Base-by-base conservation (phyloP, 2,888 invertebrate species). In the Fabriciana adippe region DNA sequence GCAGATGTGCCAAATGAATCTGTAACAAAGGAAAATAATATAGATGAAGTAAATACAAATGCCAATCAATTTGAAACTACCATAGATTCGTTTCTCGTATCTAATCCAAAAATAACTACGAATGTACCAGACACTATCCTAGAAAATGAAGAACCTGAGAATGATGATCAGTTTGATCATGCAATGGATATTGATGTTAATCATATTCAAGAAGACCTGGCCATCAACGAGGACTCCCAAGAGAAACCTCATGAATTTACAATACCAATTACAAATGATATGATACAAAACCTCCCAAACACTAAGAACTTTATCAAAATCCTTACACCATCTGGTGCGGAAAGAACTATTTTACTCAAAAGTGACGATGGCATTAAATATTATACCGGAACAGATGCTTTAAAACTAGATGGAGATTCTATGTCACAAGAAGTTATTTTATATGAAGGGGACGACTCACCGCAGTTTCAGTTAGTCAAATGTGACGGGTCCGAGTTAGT, bases 41-140 rank as follows among this genome's bases (percentile, higher is more conserved):
- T 41, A 45, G 57, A 60, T 15, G 48, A 71, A 45, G 64, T 70
- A 14, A 60, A 63, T 13, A 61, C 62, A 50, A 64, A 68, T 16
- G 50, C 55, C 68, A n/a, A 73, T 72, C 66, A 57, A 31, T 90
- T 88, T 79, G 86, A 88, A 73, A 81, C 83, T 65, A 82, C 81
- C 14, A 82, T 91, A 70, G 87, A 90, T 70, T 86, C 90, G 6
- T 92, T 86, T 67, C 75, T 92, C 1, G 81, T 90, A 53, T 80
- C 87, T 5, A 84, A 88, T 64, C 84, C 84, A 6, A 87, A 81
- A 79, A 83, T 92, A 0, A 80, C 91, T 4, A 77, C 78, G 0
- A 89, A 84, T 76, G 91, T 92, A n/a, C 92, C 92, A 11, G 90
- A 86, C 31, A 89, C 92, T 18, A 93, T 93, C 41, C 75, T 92